phyloP scores from a whole-genome alignment of 2,113 vertebrate species.

The Bufo bufo region DNA sequence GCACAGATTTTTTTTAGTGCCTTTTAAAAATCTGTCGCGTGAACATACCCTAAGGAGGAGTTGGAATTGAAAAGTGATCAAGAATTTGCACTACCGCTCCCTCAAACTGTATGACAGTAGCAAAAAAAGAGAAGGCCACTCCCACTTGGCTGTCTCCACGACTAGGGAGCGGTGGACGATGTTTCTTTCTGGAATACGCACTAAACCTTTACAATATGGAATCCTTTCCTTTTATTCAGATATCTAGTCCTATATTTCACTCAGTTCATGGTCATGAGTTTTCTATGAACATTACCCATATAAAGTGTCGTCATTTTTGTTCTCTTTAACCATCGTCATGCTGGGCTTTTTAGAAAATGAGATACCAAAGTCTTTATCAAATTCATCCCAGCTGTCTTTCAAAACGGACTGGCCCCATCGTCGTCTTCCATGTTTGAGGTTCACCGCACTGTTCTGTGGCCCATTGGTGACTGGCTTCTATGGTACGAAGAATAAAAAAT shows the following conservation, averaged over 20 bases:
- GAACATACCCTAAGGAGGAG: too few relatives aligned
- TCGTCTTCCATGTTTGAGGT: constrained; percentile 81
- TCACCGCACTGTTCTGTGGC: constrained; percentile 68
- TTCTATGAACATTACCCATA: constrained; percentile 67
- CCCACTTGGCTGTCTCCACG: too few relatives aligned
- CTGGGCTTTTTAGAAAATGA: constrained; percentile 89
- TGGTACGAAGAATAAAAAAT: constrained; percentile 7
- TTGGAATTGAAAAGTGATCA: too few relatives aligned
- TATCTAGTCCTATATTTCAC: neutral
- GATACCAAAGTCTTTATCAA: constrained; percentile 75
- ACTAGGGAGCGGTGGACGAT: too few relatives aligned
- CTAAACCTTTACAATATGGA: too few relatives aligned
- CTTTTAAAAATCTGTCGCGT: too few relatives aligned
- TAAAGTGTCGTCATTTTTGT: constrained; percentile 72
- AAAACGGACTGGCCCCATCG: constrained; percentile 87
- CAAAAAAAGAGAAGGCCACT: too few relatives aligned
- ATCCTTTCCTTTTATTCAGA: too few relatives aligned
- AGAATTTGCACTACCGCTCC: too few relatives aligned
- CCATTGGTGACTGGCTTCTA: constrained; percentile 75
- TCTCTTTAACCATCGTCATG: constrained; percentile 77
- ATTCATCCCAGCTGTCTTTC: constrained; percentile 88
- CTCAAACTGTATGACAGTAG: too few relatives aligned
- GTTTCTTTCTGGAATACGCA: too few relatives aligned
- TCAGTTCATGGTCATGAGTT: neutral
- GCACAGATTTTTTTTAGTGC: too few relatives aligned